phyloP scores from a whole-genome alignment of 1,140 invertebrate species.

The Apocrypta bakeri region DNA sequence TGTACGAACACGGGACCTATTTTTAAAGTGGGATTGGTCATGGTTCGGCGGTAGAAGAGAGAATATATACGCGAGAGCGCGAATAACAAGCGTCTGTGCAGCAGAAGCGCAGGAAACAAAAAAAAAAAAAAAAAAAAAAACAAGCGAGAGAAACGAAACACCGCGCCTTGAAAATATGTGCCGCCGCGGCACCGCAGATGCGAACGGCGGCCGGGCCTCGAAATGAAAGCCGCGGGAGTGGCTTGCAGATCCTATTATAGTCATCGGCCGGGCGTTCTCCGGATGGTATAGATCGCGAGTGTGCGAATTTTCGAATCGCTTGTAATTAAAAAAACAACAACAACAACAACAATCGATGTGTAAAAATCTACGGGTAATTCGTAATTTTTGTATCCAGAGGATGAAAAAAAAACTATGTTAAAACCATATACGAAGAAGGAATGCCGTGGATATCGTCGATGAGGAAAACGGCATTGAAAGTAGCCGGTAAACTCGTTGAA shows the following conservation, averaged over 20 bases:
- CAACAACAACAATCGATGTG: too few relatives aligned
- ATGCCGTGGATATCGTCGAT: too few relatives aligned
- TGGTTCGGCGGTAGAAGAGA: constrained; percentile 37
- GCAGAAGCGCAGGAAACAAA: constrained; percentile 31
- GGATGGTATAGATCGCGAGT: background rate
- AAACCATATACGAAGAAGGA: background rate
- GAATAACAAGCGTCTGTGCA: constrained; percentile 37
- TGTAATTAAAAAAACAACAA: too few relatives aligned
- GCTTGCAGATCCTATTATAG: constrained; percentile 28
- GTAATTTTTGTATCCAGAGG: too few relatives aligned
- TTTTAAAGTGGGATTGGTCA: constrained; percentile 52
- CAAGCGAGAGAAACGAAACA: constrained; percentile 30
- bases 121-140: constrained; percentile 36
- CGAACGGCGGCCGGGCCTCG: background rate
- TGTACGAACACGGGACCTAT: constrained; percentile 12
- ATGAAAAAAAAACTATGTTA: too few relatives aligned
- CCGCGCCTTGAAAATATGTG: constrained; percentile 44
- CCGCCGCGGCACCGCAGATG: background rate
- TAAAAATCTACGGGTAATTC: too few relatives aligned
- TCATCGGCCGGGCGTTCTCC: background rate
- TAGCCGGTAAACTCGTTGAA: background rate
- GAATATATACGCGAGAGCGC: background rate
- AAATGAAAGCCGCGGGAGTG: constrained; percentile 20
- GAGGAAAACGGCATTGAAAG: too few relatives aligned
- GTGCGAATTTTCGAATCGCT: too few relatives aligned